Base-by-base conservation (phyloP, 2,797 vertebrate genomes). In the Cyclopterus lumpus region DNA sequence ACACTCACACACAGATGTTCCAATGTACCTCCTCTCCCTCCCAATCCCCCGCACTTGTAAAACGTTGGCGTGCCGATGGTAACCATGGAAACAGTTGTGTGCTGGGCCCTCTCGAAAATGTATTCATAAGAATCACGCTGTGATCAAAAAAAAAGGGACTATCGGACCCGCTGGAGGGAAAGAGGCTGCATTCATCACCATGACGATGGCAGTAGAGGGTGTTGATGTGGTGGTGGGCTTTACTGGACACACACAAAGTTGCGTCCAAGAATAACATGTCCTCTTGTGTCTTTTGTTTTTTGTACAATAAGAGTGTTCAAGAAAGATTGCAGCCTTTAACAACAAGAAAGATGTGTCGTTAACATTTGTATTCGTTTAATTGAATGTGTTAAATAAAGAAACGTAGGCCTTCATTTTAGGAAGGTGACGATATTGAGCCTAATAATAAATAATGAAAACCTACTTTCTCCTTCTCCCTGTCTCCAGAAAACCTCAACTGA, bases 1-100 rank as follows among this genome's bases (percentile, higher is more conserved):
- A 53, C 71, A 64, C 84, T 64, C 71, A 51, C 69, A 68, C 85
- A 71, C 84, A 85, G 72, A 84, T 88, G 87, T 86, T 90, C 73
- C 58, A 34, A 42, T 81, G 74, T 74, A 72, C 76, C 65, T 75
- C 73, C 67, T 74, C 62, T 84, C 78, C 73, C 57, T 73, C 68
- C 22, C 66, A 76, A 59, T 73, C 72, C 76, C 71, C 71, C 75
- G 79, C 82, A 88, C 77, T 81, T 70, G 70, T 30, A 77, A 84
- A 77, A 82, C 66, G 68, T 79, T 69, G 79, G 84, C 67, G 60
- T 85, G 83, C 81, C 5, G 44, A 76, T 75, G 57, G 89, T 90
- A 67, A 54, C 91, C 83, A 91, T 92, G 82, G 90, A 71, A 88
- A 91, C 82, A 10, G 8, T 71, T 72, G 81, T 55, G 26, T 55